phyloP scores from a whole-genome alignment of 2,113 vertebrate genomes.

The Cebidichthys violaceus region DNA sequence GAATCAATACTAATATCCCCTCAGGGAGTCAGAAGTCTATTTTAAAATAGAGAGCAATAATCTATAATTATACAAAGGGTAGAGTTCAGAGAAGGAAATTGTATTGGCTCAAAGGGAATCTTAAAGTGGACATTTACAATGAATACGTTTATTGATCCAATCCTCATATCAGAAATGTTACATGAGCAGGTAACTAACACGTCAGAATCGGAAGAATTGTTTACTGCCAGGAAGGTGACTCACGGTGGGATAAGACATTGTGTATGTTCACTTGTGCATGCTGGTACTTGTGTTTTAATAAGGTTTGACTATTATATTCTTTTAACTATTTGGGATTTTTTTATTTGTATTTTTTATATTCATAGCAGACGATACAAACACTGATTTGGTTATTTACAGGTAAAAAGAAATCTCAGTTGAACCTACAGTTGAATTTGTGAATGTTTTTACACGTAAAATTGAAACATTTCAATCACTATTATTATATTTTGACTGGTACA shows the following conservation, averaged over 20 bases:
- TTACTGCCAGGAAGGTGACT: not conserved
- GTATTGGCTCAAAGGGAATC: not conserved
- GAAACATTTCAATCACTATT: not conserved
- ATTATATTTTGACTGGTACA: not conserved
- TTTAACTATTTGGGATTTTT: not conserved
- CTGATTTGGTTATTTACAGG: not conserved
- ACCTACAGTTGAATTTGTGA: not conserved
- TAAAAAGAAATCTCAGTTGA: not conserved
- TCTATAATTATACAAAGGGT: slow-evolving; percentile 25
- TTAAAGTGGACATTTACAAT: slow-evolving; percentile 7
- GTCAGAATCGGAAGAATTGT: not conserved
- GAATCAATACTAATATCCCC: slow-evolving; percentile 22
- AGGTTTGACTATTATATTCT: not conserved
- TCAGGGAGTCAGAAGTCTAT: slow-evolving; percentile 10
- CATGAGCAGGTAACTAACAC: not conserved
- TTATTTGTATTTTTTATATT: not conserved
- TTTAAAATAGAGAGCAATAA: slow-evolving; percentile 35
- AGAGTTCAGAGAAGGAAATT: slow-evolving; percentile 1
- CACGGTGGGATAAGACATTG: not conserved
- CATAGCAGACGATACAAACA: not conserved
- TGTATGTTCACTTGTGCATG: not conserved
- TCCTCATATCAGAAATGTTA: not conserved
- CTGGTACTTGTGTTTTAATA: too few species aligned
- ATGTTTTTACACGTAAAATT: not conserved
- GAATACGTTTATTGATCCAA: not conserved